These are phyloP conservation scores for Danaus melanippus DNA, from an alignment of 1,140 invertebrate genomes.

Conservation along the genomic window DNA sequence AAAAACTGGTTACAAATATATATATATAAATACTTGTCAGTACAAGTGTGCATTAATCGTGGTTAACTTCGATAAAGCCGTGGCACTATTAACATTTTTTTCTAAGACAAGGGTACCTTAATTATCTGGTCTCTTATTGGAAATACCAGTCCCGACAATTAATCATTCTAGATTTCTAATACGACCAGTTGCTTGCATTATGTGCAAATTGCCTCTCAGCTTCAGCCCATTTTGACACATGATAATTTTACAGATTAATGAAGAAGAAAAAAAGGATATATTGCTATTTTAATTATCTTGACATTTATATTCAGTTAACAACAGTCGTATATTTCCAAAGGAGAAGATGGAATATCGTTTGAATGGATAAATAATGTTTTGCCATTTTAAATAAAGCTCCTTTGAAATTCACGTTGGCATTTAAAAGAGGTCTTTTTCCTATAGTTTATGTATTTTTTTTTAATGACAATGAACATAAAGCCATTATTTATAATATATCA, in stretches of 20 bases:
- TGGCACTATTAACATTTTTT: no score
- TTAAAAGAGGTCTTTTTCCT: slow-evolving; percentile 4
- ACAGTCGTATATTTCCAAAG: neutral
- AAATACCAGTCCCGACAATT: slow-evolving; percentile 2
- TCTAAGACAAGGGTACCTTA: no score
- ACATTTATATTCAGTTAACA: slow-evolving; percentile 4
- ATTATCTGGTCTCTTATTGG: no score
- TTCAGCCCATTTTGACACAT: no score
- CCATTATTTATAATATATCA: slow-evolving; percentile 2
- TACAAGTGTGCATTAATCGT: no score
- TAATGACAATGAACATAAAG: slow-evolving; percentile 1
- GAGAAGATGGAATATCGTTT: neutral
- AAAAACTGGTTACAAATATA: no score
- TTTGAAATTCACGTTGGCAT: slow-evolving; percentile 2
- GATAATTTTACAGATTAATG: neutral
- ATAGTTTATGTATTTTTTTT: slow-evolving; percentile 1
- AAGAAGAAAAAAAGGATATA: slow-evolving; percentile 3
- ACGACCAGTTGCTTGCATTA: slow-evolving; percentile 22
- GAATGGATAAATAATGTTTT: neutral
- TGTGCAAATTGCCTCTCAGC: no score
- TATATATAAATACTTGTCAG: no score
- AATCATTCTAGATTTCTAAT: slow-evolving; percentile 35
- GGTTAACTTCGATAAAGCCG: no score
- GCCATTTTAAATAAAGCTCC: no score
- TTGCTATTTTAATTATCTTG: slow-evolving; percentile 5